Conservation (phyloP, 2,113 vertebrate genomes). For the Myanophis thanlyinensis region DNA sequence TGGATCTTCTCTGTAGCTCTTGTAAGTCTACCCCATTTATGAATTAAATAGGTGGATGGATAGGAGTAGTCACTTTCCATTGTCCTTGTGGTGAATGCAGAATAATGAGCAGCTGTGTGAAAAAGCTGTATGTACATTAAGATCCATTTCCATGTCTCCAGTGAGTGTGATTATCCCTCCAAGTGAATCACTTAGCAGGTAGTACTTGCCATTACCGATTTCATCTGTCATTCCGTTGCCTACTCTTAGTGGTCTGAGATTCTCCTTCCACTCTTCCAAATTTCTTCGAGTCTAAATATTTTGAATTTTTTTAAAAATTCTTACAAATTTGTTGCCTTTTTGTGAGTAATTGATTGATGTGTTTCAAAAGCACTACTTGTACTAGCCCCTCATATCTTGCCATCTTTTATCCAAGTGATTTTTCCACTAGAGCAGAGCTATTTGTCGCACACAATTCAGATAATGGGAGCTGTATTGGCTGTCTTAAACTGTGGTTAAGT, state of each 20-base stretch:
- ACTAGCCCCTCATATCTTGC: not conserved
- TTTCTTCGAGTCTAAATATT: not conserved
- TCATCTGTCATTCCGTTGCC: not conserved
- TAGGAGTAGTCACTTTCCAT: not conserved
- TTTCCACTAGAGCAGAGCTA: not conserved
- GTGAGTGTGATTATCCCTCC: not conserved
- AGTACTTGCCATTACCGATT: not conserved
- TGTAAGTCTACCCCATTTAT: not conserved
- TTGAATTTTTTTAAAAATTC: not conserved
- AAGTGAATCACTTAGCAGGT: not conserved
- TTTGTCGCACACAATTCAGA: not conserved
- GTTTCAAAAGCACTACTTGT: not conserved
- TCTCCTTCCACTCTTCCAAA: not conserved
- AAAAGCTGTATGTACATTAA: not conserved
- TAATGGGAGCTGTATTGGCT: not conserved
- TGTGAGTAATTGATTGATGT: not conserved
- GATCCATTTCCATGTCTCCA: not conserved
- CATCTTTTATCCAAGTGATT: not conserved
- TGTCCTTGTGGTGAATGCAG: not conserved
- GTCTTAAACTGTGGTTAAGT: conserved; percentile 1
- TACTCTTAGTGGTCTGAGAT: not conserved
- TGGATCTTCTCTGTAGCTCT: not conserved
- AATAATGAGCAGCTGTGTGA: not conserved
- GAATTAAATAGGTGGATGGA: not conserved
- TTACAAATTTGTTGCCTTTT: not conserved